Evolutionary conservation across 1,140 invertebrate species (phyloP).

Genomic region (Solenopsis fugax): DNA sequence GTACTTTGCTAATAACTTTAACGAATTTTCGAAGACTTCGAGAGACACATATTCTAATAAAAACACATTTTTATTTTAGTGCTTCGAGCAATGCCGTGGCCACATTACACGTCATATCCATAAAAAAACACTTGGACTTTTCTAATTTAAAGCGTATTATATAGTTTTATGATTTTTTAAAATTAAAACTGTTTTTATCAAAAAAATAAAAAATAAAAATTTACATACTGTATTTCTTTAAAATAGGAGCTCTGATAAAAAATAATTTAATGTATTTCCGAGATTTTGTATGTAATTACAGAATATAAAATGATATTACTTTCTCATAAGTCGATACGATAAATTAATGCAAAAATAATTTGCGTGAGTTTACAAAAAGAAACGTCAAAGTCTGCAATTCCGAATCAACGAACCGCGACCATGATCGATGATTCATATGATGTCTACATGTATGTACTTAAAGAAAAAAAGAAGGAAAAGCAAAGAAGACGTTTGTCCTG

Average conservation of each 20-base stretch:
- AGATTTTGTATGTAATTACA: background rate
- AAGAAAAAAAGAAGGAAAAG: background rate
- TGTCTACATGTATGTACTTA: background rate
- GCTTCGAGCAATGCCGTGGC: too few relatives aligned
- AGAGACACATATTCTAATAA: too few relatives aligned
- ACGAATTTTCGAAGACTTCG: too few relatives aligned
- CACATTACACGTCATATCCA: too few relatives aligned
- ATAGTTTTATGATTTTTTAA: too few relatives aligned
- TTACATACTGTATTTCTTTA: background rate
- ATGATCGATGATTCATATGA: constrained; percentile 37
- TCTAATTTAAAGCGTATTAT: too few relatives aligned
- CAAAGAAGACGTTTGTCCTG: constrained; percentile 4
- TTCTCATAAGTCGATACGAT: background rate
- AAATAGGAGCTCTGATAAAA: background rate
- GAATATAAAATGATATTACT: background rate
- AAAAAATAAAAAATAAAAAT: too few relatives aligned
- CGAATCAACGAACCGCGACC: constrained; percentile 7
- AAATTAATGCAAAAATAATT: background rate
- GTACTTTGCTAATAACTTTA: too few relatives aligned
- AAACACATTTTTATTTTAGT: too few relatives aligned
- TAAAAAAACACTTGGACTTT: too few relatives aligned
- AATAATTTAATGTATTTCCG: background rate
- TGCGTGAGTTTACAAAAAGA: background rate
- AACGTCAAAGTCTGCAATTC: background rate
- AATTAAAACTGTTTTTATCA: too few relatives aligned